Percentiles rank a stretch among this genome's conserved stretches.
phyloP scores from a whole-genome alignment of 2,888 invertebrate species.

The Eretmocerus hayati region DNA sequence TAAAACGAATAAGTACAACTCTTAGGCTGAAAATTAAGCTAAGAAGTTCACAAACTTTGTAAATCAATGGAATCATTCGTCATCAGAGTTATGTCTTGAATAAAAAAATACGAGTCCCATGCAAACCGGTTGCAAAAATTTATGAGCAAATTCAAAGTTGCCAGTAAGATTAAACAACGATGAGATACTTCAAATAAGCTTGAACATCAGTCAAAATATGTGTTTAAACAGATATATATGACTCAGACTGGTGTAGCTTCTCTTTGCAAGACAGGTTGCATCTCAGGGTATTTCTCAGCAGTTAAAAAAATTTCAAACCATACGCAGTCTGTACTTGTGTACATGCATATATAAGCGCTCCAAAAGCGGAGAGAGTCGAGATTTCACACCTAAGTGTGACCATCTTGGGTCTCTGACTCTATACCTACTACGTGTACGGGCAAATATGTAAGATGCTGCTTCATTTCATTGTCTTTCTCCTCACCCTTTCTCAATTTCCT shows the following conservation, averaged over 20 bases:
- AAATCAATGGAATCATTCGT: too few relatives aligned
- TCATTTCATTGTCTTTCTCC: slow-evolving; percentile 18
- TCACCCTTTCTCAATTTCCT: slow-evolving; percentile 17
- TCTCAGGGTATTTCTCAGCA: slow-evolving; percentile 36
- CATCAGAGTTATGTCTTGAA: too few relatives aligned
- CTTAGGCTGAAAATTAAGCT: too few relatives aligned
- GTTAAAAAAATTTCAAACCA: slow-evolving; percentile 28
- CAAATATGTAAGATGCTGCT: slow-evolving; percentile 16
- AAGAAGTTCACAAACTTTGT: too few relatives aligned
- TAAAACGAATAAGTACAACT: too few relatives aligned
- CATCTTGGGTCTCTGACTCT: slow-evolving; percentile 32
- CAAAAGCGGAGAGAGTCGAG: slow-evolving; percentile 31
- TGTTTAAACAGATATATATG: background rate
- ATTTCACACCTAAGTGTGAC: slow-evolving; percentile 48
- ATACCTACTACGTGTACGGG: slow-evolving; percentile 5
- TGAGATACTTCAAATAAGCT: background rate
- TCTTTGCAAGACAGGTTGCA: slow-evolving; percentile 40
- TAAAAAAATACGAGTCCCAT: too few relatives aligned
- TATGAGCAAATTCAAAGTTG: too few relatives aligned
- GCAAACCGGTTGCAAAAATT: too few relatives aligned
- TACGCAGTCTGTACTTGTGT: too few relatives aligned
- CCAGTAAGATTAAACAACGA: too few relatives aligned
- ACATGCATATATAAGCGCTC: background rate
- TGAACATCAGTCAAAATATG: background rate
- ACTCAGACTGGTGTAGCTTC: background rate